Evolutionary conservation across 2,888 invertebrate genomes (phyloP), one percentile per base, ranked within the genome.

Genomic region (Epistrophe grossulariae): DNA sequence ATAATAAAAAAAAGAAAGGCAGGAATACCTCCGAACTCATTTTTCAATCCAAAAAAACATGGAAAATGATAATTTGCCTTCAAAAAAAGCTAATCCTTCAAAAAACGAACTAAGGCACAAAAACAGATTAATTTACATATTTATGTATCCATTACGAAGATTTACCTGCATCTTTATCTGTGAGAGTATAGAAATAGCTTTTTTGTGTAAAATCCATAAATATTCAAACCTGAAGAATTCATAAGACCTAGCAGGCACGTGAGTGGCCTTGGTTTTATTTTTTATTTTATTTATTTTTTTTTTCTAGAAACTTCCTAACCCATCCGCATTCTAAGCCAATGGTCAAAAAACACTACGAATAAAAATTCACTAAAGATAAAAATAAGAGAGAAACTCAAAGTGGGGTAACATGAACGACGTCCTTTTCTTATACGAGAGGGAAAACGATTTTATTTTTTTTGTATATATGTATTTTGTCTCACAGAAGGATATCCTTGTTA

Each of bases 61-160:
- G 15, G 24, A 50, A 48, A 50, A 68, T 50, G 24, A 55, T 55
- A 40, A 70, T 52, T 70, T 70, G 38, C 55, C 55, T 15, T 70
- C 38, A 50, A 48, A 35, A 24, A 68, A 68, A 48, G 15, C 43
- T 19, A 48, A 68, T 50, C 66, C 50, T 79, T 76, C 43, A 64
- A 68, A n/a, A 79, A 82, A 74, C 74, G 64, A 35, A 66, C 80
- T 38, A 68, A 72, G 72, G 76, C 72, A 77, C 52, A 52, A 70
- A 48, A 80, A 80, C 71, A 80, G 72, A 80, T 84, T 84, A 76
- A 84, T 80, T 84, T 84, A 77, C 84, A 84, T 84, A 80, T 84
- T 84, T 80, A 72, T 60, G 80, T 76, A 68, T 80, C 80, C 84
- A 80, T 80, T 84, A 72, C 55, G 77, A 64, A 80, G 80, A 84